A percentile compares a stretch with the other conserved stretches of the same genome.
phyloP scores from a whole-genome alignment of 2,888 invertebrate genomes.

The Blera fallax region DNA sequence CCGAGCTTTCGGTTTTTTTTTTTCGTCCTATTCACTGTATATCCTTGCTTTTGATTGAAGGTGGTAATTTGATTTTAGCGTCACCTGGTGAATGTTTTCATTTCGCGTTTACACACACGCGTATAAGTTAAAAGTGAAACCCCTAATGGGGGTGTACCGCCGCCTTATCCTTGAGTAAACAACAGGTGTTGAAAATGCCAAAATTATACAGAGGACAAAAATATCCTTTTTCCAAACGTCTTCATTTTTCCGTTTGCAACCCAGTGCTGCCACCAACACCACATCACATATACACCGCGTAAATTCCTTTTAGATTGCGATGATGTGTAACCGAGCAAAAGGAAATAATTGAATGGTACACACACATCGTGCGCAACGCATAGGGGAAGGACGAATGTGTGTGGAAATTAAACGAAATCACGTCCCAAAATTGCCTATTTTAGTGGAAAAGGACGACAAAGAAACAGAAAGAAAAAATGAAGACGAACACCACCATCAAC shows the following conservation, averaged over 20 bases:
- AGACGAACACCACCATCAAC: background rate
- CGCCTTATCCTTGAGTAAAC: constrained; percentile 45
- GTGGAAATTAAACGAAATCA: constrained; percentile 70
- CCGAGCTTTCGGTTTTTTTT: background rate
- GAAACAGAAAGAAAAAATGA: background rate
- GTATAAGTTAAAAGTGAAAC: constrained; percentile 60
- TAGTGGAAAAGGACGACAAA: constrained; percentile 53
- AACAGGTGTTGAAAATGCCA: constrained; percentile 69
- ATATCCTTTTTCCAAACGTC: constrained; percentile 34
- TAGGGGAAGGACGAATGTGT: constrained; percentile 18
- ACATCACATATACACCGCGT: constrained; percentile 32
- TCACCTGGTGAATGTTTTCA: constrained; percentile 71
- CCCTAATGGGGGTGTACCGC: constrained; percentile 58
- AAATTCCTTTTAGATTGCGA: constrained; percentile 70
- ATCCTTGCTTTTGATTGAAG: constrained; percentile 67
- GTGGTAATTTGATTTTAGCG: constrained; percentile 72
- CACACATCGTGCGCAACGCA: background rate
- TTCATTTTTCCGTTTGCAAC: constrained; percentile 35
- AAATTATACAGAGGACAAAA: constrained; percentile 64
- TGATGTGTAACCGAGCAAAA: constrained; percentile 64
- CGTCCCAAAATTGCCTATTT: constrained; percentile 70
- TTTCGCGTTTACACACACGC: constrained; percentile 54
- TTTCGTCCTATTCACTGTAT: background rate
- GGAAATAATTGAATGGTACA: constrained; percentile 61
- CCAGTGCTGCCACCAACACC: constrained; percentile 5